Conservation (phyloP, 2,797 vertebrate genomes). For the Telmatherina bonti region DNA sequence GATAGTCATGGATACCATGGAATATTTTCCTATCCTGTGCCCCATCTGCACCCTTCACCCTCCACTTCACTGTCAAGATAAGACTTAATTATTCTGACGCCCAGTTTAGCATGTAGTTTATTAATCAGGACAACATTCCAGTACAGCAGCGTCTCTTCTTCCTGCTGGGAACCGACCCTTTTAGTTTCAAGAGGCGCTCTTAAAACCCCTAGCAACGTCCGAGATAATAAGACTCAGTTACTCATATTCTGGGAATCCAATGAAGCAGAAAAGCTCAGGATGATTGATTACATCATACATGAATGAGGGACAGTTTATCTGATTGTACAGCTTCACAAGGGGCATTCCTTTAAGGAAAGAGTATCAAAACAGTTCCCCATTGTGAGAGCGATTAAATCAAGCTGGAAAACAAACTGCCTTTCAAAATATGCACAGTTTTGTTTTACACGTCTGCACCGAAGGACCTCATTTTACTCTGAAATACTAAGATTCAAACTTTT, state of each 20-base stretch:
- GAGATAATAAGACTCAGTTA: slow-evolving; percentile 73
- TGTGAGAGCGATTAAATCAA: slow-evolving; percentile 9
- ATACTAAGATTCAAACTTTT: background rate
- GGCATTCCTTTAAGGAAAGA: slow-evolving; percentile 24
- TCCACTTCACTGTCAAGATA: slow-evolving; percentile 10
- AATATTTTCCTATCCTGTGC: slow-evolving; percentile 16
- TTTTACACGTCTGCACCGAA: background rate
- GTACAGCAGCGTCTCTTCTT: slow-evolving; percentile 47
- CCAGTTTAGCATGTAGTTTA: slow-evolving; percentile 56
- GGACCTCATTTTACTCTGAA: background rate
- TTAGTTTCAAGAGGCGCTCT: slow-evolving; percentile 54
- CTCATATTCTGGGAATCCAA: slow-evolving; percentile 73
- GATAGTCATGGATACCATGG: background rate
- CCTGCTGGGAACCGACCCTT: slow-evolving; percentile 71
- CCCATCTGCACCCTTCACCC: background rate
- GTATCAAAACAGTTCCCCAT: slow-evolving; percentile 18
- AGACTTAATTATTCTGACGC: slow-evolving; percentile 26
- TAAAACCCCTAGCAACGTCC: slow-evolving; percentile 73
- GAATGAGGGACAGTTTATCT: slow-evolving; percentile 42
- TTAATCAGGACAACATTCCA: slow-evolving; percentile 68
- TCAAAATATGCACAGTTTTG: background rate
- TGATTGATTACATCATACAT: slow-evolving; percentile 68
- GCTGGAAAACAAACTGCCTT: background rate
- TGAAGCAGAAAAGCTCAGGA: slow-evolving; percentile 65
- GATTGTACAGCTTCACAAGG: slow-evolving; percentile 35